Evolutionary conservation across 1,140 invertebrate species (phyloP), one percentile per base, ranked within the genome.

Genomic region (Drosophila pseudoananassae): DNA sequence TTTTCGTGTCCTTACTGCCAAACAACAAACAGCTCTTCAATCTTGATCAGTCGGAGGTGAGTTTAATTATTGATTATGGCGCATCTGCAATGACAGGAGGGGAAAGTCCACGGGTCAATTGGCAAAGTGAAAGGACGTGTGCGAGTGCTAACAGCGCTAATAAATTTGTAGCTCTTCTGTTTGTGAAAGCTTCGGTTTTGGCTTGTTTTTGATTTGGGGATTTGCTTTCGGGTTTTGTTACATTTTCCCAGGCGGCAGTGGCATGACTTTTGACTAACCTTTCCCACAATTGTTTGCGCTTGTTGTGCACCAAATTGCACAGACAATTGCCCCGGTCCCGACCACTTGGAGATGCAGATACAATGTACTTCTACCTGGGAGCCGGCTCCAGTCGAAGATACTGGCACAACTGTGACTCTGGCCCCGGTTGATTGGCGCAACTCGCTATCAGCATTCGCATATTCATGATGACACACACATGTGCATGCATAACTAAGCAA

Each of bases 21-120:
- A 64, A 63, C 20, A 64, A 23, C 58, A 65, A 63, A 63, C 58
- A 63, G n/a, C 54, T 58, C 31, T 49, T 51, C 70, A 76, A 83
- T 88, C 83, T 83, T 54, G 83, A 88, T 88, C 72, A 82, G 64
- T 76, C 49, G 8, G 31, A 64, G 76, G 65, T 73, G 76, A 54
- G 54, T 76, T 79, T 88, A 88, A 88, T 88, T 83, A 88, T 88
- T 88, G 83, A 88, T 88, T 88, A 88, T 79, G 76, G 57, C 76
- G 49, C 79, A 43, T 15, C 27, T 23, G 15, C 43, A 17, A 20
- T 23, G 40, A 4, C 0, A 14, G 2, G 12, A 3, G 9, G 51
- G 38, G 20, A 46, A 38, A 38, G 63, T n/a, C 69, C 70, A 52
- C 25, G 50, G 79, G 73, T 83, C 76, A 83, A 57, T 40, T 54